These are phyloP conservation scores for Pterocles gutturalis DNA, from an alignment of 2,113 vertebrate genomes.

Conservation along the genomic window DNA sequence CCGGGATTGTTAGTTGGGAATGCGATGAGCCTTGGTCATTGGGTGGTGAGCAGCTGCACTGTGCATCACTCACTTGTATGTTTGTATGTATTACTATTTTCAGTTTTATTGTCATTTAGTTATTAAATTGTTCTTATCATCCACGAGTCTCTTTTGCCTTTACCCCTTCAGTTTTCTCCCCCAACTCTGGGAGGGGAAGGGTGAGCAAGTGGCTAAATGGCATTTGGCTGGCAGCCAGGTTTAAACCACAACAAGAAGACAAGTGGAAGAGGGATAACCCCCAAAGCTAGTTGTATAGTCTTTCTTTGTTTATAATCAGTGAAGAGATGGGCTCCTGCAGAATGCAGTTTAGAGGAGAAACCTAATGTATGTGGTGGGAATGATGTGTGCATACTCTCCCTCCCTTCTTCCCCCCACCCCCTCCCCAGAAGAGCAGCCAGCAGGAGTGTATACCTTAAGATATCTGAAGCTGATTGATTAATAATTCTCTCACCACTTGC, in stretches of 20 bases:
- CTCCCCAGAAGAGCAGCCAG: not conserved
- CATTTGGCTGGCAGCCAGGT: too few relatives aligned
- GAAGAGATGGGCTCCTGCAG: not conserved
- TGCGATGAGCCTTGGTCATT: too few relatives aligned
- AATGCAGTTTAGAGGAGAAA: not conserved
- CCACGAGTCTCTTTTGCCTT: too few relatives aligned
- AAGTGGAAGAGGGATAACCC: not conserved
- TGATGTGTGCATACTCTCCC: rapidly evolving
- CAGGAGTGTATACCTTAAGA: not conserved
- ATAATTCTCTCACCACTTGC: not conserved
- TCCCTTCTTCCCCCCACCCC: not conserved
- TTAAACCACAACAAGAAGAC: not conserved
- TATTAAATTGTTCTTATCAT: too few relatives aligned
- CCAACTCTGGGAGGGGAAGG: too few relatives aligned
- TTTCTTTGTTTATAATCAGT: not conserved
- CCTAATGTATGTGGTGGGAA: not conserved
- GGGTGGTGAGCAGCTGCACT: too few relatives aligned
- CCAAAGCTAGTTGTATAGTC: not conserved
- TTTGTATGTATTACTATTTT: too few relatives aligned
- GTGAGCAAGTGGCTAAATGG: too few relatives aligned
- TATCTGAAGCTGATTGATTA: not conserved
- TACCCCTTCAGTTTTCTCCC: too few relatives aligned
- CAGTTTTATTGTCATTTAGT: too few relatives aligned
- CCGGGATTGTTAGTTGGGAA: too few relatives aligned
- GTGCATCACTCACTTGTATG: too few relatives aligned